phyloP scores from a whole-genome alignment of 2,888 invertebrate genomes.

The Pseudoips prasinana region DNA sequence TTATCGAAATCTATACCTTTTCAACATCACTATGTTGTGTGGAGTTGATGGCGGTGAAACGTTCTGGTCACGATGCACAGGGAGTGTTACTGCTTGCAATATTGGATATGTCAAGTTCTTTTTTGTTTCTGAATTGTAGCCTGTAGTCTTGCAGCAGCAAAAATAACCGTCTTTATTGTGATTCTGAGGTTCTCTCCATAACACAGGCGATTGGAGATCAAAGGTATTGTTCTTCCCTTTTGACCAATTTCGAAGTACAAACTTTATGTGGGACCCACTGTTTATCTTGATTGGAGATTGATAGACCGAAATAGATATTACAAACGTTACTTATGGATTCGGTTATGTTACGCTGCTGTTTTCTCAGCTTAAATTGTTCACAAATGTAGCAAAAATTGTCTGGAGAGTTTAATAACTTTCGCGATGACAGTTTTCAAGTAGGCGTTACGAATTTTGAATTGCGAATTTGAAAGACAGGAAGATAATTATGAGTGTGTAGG shows the following conservation, averaged over 20 bases:
- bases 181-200: conserved; percentile 4
- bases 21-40: too few relatives aligned
- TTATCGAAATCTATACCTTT: too few relatives aligned
- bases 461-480: too few relatives aligned
- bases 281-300: conserved; percentile 3
- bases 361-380: conserved; percentile 1
- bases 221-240: conserved; percentile 3
- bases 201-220: conserved; percentile 2
- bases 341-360: conserved; percentile 1
- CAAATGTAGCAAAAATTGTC: conserved; percentile 2
- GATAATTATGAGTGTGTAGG: too few relatives aligned
- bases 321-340: conserved; percentile 2
- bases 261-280: conserved; percentile 2
- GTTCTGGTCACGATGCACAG: conserved; percentile 8
- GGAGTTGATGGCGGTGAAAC: conserved; percentile 2
- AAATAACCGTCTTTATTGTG: conserved; percentile 4
- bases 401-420: conserved; percentile 3
- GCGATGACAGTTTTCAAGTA: conserved; percentile 2
- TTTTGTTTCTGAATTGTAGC: conserved; percentile 5
- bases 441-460: conserved; percentile 1
- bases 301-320: conserved; percentile 3
- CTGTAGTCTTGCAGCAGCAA: conserved; percentile 5
- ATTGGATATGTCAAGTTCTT: conserved; percentile 12
- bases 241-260: conserved; percentile 3
- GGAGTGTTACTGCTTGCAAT: conserved; percentile 15